Conservation (phyloP, 2,888 invertebrate species). For the Euproctis similis region DNA sequence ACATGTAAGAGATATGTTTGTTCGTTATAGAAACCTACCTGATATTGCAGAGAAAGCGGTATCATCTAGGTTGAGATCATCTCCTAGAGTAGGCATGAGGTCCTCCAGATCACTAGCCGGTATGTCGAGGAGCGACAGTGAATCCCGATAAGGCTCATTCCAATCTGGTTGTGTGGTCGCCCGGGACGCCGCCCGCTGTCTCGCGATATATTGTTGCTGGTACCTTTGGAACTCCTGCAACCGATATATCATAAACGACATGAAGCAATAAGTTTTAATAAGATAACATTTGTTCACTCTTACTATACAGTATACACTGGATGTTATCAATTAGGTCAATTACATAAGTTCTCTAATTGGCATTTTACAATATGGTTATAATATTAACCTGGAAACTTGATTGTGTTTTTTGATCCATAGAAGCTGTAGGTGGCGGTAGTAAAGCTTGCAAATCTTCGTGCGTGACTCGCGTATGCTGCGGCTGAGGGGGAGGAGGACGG, state of each 20-base stretch:
- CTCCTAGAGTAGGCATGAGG: conserved; percentile 77
- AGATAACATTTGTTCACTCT: no score
- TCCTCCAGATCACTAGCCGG: conserved; percentile 79
- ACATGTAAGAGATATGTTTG: not conserved
- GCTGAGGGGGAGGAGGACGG: conserved; percentile 21
- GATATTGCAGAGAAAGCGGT: conserved; percentile 47
- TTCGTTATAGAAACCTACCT: conserved; percentile 3
- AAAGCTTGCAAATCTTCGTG: conserved; percentile 65
- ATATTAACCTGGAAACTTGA: conserved; percentile 71
- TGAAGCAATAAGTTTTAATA: no score
- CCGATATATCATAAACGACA: no score
- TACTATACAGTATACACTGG: no score
- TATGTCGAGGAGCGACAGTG: conserved; percentile 55
- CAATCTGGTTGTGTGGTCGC: conserved; percentile 56
- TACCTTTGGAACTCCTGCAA: conserved; percentile 78
- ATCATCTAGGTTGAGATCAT: conserved; percentile 75
- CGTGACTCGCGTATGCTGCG: conserved; percentile 41
- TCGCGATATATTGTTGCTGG: conserved; percentile 78
- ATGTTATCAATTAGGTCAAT: not conserved
- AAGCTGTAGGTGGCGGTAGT: conserved; percentile 63
- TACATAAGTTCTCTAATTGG: not conserved
- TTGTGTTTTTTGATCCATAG: conserved; percentile 78
- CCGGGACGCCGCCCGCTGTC: conserved; percentile 68
- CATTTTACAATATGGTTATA: not conserved
- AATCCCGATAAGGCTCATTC: conserved; percentile 69